Evolutionary conservation across 2,797 vertebrate species (phyloP).

Genomic region (Artibeus jamaicensis): DNA sequence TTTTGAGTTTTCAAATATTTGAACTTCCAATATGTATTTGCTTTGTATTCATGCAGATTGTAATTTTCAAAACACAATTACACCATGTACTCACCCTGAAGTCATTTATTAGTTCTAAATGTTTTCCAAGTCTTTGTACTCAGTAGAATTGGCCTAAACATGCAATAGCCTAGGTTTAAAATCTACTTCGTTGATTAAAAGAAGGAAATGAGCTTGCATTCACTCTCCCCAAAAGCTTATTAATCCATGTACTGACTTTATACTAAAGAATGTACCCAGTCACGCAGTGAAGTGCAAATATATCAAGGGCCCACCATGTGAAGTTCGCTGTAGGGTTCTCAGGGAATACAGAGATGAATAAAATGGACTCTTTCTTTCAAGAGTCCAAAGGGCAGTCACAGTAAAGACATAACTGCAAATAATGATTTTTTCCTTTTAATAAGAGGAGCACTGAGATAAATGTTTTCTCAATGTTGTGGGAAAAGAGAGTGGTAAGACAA

Average conservation of each 20-base stretch:
- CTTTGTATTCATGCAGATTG: slow-evolving; percentile 20
- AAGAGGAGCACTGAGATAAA: background rate
- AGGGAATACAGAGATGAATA: background rate
- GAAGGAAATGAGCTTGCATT: slow-evolving; percentile 42
- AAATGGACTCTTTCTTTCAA: background rate
- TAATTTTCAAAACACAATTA: slow-evolving; percentile 50
- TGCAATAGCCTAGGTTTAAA: slow-evolving; percentile 54
- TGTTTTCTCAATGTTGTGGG: background rate
- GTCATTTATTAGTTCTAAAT: slow-evolving; percentile 57
- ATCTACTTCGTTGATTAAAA: slow-evolving; percentile 42
- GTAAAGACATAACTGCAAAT: slow-evolving; percentile 11
- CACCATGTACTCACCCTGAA: slow-evolving; percentile 21
- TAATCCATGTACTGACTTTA: slow-evolving; percentile 17
- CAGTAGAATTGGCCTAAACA: slow-evolving; percentile 29
- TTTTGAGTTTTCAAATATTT: slow-evolving; percentile 54
- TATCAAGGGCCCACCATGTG: background rate
- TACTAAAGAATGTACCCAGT: background rate
- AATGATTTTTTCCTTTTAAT: background rate
- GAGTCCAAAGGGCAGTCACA: background rate
- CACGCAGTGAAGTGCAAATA: slow-evolving; percentile 14
- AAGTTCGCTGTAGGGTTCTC: background rate
- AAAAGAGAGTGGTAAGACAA: background rate
- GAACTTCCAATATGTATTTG: slow-evolving; percentile 21
- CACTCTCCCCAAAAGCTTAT: background rate
- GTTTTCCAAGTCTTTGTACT: slow-evolving; percentile 46